phyloP scores from a whole-genome alignment of 2,797 vertebrate species.

The Alca torda region DNA sequence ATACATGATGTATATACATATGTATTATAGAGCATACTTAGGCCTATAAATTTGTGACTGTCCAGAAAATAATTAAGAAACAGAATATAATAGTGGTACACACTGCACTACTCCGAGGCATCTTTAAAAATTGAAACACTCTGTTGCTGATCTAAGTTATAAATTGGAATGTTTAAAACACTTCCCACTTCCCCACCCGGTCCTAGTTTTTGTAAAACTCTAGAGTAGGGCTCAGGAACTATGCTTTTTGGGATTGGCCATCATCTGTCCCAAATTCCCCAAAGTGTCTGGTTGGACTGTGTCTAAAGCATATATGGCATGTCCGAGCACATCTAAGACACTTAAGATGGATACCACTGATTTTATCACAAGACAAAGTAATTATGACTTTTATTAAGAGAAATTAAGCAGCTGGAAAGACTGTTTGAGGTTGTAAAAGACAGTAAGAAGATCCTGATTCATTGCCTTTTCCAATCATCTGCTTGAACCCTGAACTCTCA shows the following conservation, averaged over 20 bases:
- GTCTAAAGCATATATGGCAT: not conserved
- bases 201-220: not conserved
- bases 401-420: not conserved
- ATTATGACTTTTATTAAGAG: not conserved
- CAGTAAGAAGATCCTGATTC: not conserved
- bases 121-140: not conserved
- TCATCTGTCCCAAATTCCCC: not conserved
- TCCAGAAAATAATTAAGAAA: not conserved
- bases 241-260: fast-evolving
- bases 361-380: not conserved
- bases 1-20: not conserved
- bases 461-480: not conserved
- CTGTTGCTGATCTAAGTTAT: not conserved
- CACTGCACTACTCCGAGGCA: not conserved
- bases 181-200: not conserved
- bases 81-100: too few relatives aligned
- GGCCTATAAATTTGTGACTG: not conserved
- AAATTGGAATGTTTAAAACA: not conserved
- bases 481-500: not conserved
- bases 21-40: not conserved
- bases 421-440: not conserved
- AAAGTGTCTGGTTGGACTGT: not conserved
- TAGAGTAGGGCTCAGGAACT: not conserved
- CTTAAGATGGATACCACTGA: not conserved
- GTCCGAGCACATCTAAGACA: not conserved